Evolutionary conservation across 2,888 invertebrate species (phyloP).

Genomic region (Incurvaria masculella): DNA sequence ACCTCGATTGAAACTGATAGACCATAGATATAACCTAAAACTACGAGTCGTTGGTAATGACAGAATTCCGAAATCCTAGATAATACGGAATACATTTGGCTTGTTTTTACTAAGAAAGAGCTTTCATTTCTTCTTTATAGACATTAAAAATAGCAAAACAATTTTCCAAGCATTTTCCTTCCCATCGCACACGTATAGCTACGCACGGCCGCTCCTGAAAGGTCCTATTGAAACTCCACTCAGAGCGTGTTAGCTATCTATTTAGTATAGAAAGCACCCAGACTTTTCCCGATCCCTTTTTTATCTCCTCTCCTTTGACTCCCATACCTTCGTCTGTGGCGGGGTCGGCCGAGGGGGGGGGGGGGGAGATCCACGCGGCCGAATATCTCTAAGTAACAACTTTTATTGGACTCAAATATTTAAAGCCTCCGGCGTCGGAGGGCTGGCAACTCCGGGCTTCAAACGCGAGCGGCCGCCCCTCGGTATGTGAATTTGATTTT

Average conservation of each 20-base stretch:
- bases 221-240: constrained; percentile 58
- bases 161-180: neutral
- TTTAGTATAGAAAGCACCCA: constrained; percentile 58
- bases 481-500: constrained; percentile 38
- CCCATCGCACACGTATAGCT: neutral
- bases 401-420: constrained; percentile 40
- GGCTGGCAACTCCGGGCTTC: neutral
- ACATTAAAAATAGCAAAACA: neutral
- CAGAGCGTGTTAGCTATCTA: constrained; percentile 57
- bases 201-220: constrained; percentile 28
- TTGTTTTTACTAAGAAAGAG: no score
- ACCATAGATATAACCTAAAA: no score
- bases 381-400: constrained; percentile 14
- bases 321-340: neutral
- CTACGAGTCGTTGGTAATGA: no score
- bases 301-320: constrained; percentile 24
- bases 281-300: constrained; percentile 49
- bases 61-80: no score
- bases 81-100: no score
- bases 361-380: neutral
- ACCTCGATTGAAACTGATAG: no score
- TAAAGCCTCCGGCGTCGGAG: constrained; percentile 25
- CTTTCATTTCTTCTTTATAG: no score
- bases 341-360: constrained; percentile 7
- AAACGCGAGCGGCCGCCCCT: neutral